Evolutionary conservation across 2,888 invertebrate species (phyloP).

Genomic region (Allacma fusca): DNA sequence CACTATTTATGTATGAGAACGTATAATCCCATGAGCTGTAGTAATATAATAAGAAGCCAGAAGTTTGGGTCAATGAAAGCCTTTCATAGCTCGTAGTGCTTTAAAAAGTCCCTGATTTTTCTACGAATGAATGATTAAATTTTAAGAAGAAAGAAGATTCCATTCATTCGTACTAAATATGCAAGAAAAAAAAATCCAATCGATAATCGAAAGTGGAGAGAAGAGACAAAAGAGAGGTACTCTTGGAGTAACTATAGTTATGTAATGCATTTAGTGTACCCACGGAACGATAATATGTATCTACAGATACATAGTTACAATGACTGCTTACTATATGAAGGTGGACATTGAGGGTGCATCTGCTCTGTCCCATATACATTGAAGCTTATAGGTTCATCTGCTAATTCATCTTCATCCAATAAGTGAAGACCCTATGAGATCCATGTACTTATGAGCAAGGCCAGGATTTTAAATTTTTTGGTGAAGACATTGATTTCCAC

Average conservation of each 20-base stretch:
- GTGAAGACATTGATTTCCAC: neutral
- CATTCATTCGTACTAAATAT: neutral
- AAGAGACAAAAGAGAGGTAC: neutral
- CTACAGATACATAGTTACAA: too few relatives aligned
- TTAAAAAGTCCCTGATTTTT: constrained; percentile 11
- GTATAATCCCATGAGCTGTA: too few relatives aligned
- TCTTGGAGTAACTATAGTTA: too few relatives aligned
- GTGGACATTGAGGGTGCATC: neutral
- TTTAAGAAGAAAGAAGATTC: constrained; percentile 1
- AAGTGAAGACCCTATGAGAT: too few relatives aligned
- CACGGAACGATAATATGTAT: too few relatives aligned
- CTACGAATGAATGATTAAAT: neutral
- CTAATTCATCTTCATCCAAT: too few relatives aligned
- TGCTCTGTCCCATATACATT: neutral
- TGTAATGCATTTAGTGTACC: too few relatives aligned
- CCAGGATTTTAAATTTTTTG: neutral
- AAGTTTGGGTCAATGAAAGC: constrained; percentile 11
- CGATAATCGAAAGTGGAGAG: constrained; percentile 3
- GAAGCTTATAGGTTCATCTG: too few relatives aligned
- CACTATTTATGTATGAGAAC: too few relatives aligned
- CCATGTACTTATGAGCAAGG: neutral
- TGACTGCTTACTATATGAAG: neutral
- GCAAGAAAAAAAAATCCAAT: neutral
- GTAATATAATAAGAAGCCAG: neutral
- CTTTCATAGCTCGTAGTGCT: neutral